Base-by-base conservation (phyloP, 2,797 vertebrate genomes). In the Naso thynnoides region DNA sequence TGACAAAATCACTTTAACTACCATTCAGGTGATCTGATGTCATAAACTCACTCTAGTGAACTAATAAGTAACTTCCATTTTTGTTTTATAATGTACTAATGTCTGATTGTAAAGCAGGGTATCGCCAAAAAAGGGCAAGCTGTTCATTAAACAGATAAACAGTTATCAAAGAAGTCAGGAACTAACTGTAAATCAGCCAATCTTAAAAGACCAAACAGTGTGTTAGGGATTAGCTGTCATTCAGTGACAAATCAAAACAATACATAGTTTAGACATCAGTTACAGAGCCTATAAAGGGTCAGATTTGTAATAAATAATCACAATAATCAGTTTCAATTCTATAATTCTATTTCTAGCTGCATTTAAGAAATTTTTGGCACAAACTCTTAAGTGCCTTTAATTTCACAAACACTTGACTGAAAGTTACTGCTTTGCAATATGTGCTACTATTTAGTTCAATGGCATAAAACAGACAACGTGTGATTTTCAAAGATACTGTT, bases 291-390 rank as follows among this genome's bases (percentile, higher is more conserved):
- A 36, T 2, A 10, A 36, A 36, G 33, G 33, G 8, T 31, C 8
- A 4, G 8, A 4, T 31, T 31, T 31, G 31, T 1, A 0, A 21
- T n/a, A n/a, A n/a, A n/a, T n/a, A n/a, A n/a, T n/a, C n/a, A n/a
- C n/a, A n/a, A n/a, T n/a, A n/a, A n/a, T n/a, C n/a, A n/a, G n/a
- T n/a, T n/a, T n/a, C n/a, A n/a, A n/a, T n/a, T n/a, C n/a, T n/a
- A n/a, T n/a, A n/a, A n/a, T n/a, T n/a, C n/a, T n/a, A n/a, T n/a
- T n/a, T n/a, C n/a, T n/a, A n/a, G n/a, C n/a, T n/a, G n/a, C n/a
- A n/a, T n/a, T n/a, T n/a, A n/a, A n/a, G n/a, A 15, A 45, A 9
- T 33, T 6, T 33, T 2, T 47, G 45, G n/a, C 45, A 21, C 21
- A 15, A 13, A 18, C 13, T 14, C 33, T 10, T 5, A n/a, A n/a